Base-by-base conservation (phyloP, 2,888 invertebrate genomes). In the Patella caerulea region DNA sequence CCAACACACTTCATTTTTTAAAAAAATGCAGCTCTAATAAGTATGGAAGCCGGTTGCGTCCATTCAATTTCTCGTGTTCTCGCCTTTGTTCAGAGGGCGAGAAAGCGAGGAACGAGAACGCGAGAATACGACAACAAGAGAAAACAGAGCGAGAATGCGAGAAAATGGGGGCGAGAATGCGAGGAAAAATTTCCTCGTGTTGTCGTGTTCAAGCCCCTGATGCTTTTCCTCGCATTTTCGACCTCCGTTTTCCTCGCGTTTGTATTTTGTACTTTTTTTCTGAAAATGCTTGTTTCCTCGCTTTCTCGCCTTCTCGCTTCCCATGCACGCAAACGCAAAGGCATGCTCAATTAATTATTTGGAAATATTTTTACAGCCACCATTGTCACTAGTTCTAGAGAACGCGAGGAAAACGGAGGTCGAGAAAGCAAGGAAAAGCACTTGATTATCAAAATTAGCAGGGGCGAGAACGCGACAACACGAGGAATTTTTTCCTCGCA, bases 341-440 rank as follows among this genome's bases (percentile, higher is more conserved):
- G 34, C 34, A 34, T 34, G 34, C 34, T 34, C 34, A 34, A 34
- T 34, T 34, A 34, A 34, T 34, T 34, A 34, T 34, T 34, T 34
- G 34, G 34, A 34, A 34, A 34, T 34, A 34, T 34, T 34, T 34
- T 34, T 34, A 34, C 34, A 34, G 34, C 34, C 34, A 34, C 34
- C 34, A 34, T 34, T 34, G 34, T 34, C 34, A 34, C 34, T 34
- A 34, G 34, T 34, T 34, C 34, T 34, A 34, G 34, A 78, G 71
- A 77, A 74, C 72, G 72, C 72, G 29, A 72, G 72, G 69, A 19
- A 72, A 79, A 9, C 56, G 69, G 53, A 29, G 59, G 24, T 70
- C 72, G 56, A 29, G 29, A 71, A 34, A 29, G 19, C 52, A 52
- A 34, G 77, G 73, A 24, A 53, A 29, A 24, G 70, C 70, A 65